These are phyloP conservation scores for Rhea americana DNA, from an alignment of 2,113 vertebrate species.

Conservation along the genomic window DNA sequence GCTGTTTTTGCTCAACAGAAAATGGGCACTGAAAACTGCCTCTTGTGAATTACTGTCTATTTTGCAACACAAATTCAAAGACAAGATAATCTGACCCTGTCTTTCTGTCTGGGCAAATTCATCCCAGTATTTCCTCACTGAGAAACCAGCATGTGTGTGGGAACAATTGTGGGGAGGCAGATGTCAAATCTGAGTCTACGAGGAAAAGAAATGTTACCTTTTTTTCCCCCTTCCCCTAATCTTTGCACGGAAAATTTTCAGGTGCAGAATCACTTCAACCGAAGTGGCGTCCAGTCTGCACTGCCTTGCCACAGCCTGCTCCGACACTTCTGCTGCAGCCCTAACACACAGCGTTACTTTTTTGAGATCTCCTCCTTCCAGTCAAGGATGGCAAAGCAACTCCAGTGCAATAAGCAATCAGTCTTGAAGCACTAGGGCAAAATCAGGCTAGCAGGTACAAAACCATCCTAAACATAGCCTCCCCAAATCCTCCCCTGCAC, in stretches of 20 bases:
- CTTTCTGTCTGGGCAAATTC: background rate
- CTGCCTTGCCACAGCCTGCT: too few relatives aligned
- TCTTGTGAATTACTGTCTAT: background rate
- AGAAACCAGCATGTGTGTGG: background rate
- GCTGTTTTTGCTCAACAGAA: background rate
- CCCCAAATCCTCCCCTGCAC: too few relatives aligned
- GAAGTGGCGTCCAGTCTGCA: background rate
- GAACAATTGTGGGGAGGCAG: background rate
- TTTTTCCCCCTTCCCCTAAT: too few relatives aligned
- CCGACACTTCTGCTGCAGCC: background rate
- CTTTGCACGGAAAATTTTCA: background rate
- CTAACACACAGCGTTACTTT: background rate
- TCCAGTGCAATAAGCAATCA: too few relatives aligned
- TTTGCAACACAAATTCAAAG: background rate
- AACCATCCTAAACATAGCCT: background rate
- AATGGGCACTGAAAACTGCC: background rate
- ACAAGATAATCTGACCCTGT: background rate
- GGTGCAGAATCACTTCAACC: background rate
- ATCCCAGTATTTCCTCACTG: background rate
- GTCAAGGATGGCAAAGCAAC: background rate
- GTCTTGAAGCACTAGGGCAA: background rate
- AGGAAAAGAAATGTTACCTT: background rate
- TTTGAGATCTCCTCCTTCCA: background rate
- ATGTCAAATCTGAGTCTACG: background rate
- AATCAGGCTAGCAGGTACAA: too few relatives aligned